phyloP scores from a whole-genome alignment of 2,113 vertebrate genomes.

The Oncorhynchus masou region DNA sequence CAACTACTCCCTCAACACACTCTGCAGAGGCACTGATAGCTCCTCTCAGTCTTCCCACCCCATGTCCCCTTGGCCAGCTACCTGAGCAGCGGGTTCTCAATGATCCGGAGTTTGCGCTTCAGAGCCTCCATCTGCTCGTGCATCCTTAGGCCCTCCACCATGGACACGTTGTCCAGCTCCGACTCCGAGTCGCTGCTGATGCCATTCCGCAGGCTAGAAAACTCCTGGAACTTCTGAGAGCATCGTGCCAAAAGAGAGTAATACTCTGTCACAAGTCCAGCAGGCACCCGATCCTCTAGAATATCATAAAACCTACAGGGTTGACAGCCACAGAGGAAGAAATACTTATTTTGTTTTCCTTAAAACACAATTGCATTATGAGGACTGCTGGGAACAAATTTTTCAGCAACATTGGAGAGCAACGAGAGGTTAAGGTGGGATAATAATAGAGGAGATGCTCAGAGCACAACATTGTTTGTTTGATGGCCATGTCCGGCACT shows the following conservation, averaged over 20 bases:
- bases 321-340: background rate
- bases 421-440: too few species aligned
- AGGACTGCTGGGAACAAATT: too few species aligned
- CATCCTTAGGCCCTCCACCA: constrained; percentile 91
- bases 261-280: constrained; percentile 86
- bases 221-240: constrained; percentile 79
- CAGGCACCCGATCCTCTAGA: constrained; percentile 87
- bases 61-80: constrained; percentile 39
- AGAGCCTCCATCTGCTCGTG: constrained; percentile 85
- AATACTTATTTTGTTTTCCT: background rate
- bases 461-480: too few species aligned
- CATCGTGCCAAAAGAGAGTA: constrained; percentile 77
- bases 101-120: constrained; percentile 88
- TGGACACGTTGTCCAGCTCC: constrained; percentile 83
- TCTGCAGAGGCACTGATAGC: background rate
- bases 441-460: too few species aligned
- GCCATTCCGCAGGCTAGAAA: constrained; percentile 79
- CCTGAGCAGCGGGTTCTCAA: constrained; percentile 92
- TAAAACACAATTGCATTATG: too few species aligned
- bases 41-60: background rate
- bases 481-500: too few species aligned
- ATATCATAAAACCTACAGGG: constrained; percentile 88
- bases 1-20: constrained; percentile 6
- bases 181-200: constrained; percentile 81
- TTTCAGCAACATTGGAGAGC: too few species aligned